Base-by-base conservation (phyloP, 2,797 vertebrate species). In the Huso huso region DNA sequence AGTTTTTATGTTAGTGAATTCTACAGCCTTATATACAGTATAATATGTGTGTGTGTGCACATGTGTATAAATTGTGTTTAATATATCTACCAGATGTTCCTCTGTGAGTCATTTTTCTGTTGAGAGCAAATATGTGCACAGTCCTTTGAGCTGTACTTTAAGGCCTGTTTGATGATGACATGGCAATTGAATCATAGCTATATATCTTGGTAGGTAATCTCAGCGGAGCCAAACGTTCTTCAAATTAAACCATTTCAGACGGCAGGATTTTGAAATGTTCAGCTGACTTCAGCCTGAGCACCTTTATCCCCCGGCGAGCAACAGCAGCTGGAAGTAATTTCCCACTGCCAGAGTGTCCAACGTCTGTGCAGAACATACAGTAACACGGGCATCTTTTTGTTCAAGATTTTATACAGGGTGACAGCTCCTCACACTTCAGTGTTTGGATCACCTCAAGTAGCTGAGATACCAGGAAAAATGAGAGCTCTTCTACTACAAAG, bases 381-480 rank as follows among this genome's bases (percentile, higher is more conserved):
- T 61, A 71, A 73, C 80, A 75, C 6, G 68, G 81, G 77, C 9
- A 53, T 77, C 81, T 78, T 83, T 74, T 78, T 81, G 83, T 76
- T 72, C 73, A 1, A 89, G 82, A 84, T 84, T 86, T 89, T 69
- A 94, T 90, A 82, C 81, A 78, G 90, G 84, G 84, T 88, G 94
- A 93, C 93, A 93, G 90, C 83, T 90, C 82, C 88, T 93, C 87
- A 88, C 91, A 92, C 86, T 74, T 87, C 82, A 85, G 86, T 70
- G 79, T 91, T 90, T 82, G 83, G 88, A 89, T 92, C 91, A 92
- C 87, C 92, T 92, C 89, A 84, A 88, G 89, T 93, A 89, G 86
- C 87, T 73, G 77, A 84, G 89, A 84, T 90, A 89, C 85, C 77
- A 76, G 84, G 87, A 87, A 87, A 89, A 90, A 86, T 79, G 87